Base-by-base conservation (phyloP, 2,113 vertebrate genomes). In the Aviceda subcristata region DNA sequence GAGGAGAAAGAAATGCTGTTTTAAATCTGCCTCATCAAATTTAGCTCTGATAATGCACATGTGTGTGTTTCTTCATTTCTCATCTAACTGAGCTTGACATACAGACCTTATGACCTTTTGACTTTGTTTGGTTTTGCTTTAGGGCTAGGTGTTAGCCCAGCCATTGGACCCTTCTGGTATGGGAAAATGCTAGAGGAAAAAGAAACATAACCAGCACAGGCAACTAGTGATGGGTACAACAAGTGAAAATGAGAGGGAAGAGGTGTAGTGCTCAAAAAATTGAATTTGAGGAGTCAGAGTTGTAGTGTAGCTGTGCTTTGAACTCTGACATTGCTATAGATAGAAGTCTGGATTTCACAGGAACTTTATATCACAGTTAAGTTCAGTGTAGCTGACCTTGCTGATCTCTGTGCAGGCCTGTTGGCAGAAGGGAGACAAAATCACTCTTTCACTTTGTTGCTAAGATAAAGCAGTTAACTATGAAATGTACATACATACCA, bases 31-130 rank as follows among this genome's bases (percentile, higher is more conserved):
- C 19, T 80, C 30, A 76, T 69, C 18, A 38, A 6, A 71, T 71
- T 84, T 85, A 0, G 0, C 16, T 57, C 27, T 63, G 29, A 18
- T 50, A 50, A 59, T 29, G 13, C 2, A 2, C 2, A 0, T 48
- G 5, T 63, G 15, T 55, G 4, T 60, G 26, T 51, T 75, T 64
- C 10, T 79, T 69, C 4, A 29, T 91, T 62, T 84, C 13, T 74
- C 6, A 6, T 76, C 24, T 75, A 56, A 75, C 46, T 59, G 30
- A 41, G 11, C 63, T 55, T 63, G 30, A 36, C 29, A n/a, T 55
- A 41, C 10, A 74, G 30, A n/a, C 12, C 2, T 69, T 55, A 17
- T 0, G 8, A 39, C 2, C 1, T 75, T 88, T 32, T 68, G 20
- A 12, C 15, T 23, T 20, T 7, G 20, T 80, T 50, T 67, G 16